These are phyloP conservation scores for Pelmatolapia mariae DNA, from an alignment of 2,113 vertebrate genomes.

Conservation along the genomic window DNA sequence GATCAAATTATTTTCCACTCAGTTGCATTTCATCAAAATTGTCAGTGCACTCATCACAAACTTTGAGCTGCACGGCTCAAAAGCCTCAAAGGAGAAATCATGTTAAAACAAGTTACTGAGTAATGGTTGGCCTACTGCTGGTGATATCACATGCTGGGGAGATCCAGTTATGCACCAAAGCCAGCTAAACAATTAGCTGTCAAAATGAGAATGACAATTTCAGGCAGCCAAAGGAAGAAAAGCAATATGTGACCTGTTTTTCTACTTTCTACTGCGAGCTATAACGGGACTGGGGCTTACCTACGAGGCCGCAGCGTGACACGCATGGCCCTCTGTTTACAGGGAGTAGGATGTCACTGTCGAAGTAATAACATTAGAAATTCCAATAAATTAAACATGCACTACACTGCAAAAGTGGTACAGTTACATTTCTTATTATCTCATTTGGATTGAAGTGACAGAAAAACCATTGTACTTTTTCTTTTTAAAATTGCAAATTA, in stretches of 20 bases:
- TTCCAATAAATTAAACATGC: neutral
- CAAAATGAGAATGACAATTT: neutral
- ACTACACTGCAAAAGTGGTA: neutral
- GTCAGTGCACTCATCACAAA: neutral
- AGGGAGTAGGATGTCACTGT: constrained; percentile 30
- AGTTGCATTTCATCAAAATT: neutral
- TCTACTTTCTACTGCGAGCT: neutral
- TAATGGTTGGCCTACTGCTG: neutral
- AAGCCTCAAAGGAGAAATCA: neutral
- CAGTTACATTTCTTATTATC: neutral
- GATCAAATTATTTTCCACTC: neutral
- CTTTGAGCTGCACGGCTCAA: neutral
- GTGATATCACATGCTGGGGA: neutral
- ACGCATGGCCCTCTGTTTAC: constrained; percentile 44
- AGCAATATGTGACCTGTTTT: neutral
- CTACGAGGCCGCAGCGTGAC: constrained; percentile 59
- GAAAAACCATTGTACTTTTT: neutral
- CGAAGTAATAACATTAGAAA: neutral
- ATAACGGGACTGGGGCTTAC: constrained; percentile 32
- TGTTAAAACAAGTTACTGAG: neutral
- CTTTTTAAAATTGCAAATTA: neutral
- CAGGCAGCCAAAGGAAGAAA: neutral
- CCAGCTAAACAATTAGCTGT: neutral
- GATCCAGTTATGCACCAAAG: neutral
- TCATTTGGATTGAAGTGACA: neutral